These are phyloP conservation scores for Chloroclystis v-ata DNA, from an alignment of 2,888 invertebrate species.

Conservation along the genomic window DNA sequence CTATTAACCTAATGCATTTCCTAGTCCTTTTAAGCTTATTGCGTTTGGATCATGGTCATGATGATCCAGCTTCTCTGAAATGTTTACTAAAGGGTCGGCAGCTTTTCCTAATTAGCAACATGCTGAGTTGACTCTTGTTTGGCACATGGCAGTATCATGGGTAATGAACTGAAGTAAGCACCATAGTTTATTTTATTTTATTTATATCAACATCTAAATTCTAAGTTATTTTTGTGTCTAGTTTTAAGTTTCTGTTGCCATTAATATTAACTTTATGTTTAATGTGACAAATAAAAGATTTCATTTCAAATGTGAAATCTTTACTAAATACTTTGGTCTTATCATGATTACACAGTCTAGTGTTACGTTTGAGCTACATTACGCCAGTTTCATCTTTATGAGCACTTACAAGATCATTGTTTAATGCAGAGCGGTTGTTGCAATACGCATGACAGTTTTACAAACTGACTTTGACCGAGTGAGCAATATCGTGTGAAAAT, in stretches of 20 bases:
- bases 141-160: no score
- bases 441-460: constrained; percentile 38
- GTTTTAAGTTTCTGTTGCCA: no score
- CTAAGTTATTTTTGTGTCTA: no score
- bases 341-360: background rate
- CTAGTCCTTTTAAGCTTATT: constrained; percentile 59
- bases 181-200: no score
- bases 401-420: background rate
- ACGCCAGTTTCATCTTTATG: background rate
- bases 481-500: constrained; percentile 52
- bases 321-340: no score
- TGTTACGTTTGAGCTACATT: background rate
- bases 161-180: no score
- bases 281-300: no score
- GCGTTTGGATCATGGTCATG: constrained; percentile 46
- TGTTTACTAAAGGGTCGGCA: background rate
- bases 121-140: no score
- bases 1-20: constrained; percentile 66
- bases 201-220: no score
- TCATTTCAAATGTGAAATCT: no score
- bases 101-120: background rate
- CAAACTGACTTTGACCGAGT: constrained; percentile 32
- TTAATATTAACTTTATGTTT: no score
- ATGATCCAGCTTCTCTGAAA: background rate
- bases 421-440: constrained; percentile 22